phyloP scores from a whole-genome alignment of 2,888 invertebrate genomes.

The Andrena dorsata region DNA sequence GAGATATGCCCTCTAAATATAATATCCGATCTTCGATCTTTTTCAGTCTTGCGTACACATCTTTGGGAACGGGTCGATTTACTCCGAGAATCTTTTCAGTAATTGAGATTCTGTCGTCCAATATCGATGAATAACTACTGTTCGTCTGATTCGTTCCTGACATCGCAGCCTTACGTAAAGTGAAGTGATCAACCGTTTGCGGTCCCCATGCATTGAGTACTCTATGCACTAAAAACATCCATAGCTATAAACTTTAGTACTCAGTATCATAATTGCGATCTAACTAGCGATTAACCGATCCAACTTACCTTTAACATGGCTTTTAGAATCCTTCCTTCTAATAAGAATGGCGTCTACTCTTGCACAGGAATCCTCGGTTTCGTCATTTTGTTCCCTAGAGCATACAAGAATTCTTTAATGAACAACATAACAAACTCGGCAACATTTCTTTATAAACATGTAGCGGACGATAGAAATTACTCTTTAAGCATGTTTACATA shows the following conservation, averaged over 20 bases:
- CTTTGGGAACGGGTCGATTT: conserved; percentile 86
- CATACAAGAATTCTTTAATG: conserved; percentile 1
- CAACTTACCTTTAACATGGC: conserved; percentile 91
- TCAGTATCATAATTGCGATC: neutral
- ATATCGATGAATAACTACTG: conserved; percentile 85
- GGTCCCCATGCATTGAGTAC: conserved; percentile 91
- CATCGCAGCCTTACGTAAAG: conserved; percentile 48
- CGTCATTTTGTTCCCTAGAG: conserved; percentile 76
- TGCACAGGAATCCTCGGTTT: conserved; percentile 89
- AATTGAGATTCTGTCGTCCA: conserved; percentile 89
- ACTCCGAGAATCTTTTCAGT: conserved; percentile 88
- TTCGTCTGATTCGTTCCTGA: conserved; percentile 31
- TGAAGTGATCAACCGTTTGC: conserved; percentile 85
- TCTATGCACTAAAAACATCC: conserved; percentile 87
- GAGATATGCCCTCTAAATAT: conserved; percentile 91
- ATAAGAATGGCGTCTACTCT: conserved; percentile 91
- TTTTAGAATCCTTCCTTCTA: conserved; percentile 90
- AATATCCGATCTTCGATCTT: conserved; percentile 91
- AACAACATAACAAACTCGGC: neutral
- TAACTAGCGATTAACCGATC: neutral
- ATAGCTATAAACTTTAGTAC: neutral
- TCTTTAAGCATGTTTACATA: conserved; percentile 10
- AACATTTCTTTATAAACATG: neutral
- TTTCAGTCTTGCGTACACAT: conserved; percentile 90
- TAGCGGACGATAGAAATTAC: neutral